Conservation (phyloP, 2,888 invertebrate species). For the Brenthis ino region DNA sequence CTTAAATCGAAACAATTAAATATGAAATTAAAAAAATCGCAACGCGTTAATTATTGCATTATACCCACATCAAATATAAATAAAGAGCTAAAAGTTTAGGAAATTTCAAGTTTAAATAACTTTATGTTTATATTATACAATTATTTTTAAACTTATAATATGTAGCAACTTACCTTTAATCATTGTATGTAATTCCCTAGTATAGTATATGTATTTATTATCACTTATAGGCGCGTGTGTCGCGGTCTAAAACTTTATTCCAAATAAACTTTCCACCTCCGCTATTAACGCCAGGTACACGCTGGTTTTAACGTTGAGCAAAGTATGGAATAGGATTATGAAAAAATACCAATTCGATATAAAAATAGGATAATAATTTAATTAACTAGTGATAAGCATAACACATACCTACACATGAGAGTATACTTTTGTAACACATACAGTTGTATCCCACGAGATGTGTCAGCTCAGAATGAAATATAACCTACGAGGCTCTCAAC, state of each 20-base stretch:
- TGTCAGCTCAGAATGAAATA: no score
- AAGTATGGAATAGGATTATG: constrained; percentile 39
- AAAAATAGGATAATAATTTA: no score
- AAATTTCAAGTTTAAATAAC: not conserved
- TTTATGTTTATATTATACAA: not conserved
- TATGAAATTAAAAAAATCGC: constrained; percentile 1
- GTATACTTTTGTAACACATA: no score
- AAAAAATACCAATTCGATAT: no score
- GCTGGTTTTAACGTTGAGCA: constrained; percentile 27
- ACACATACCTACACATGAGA: no score
- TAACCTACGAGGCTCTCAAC: no score
- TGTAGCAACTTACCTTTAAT: constrained; percentile 21
- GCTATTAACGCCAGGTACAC: constrained; percentile 46
- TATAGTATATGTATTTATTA: not conserved
- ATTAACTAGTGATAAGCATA: no score
- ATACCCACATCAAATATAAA: not conserved
- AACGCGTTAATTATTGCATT: not conserved
- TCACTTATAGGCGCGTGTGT: constrained; percentile 43
- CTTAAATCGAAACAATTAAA: no score
- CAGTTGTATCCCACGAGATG: no score
- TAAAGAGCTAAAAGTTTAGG: no score
- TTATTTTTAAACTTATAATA: not conserved
- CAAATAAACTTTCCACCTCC: constrained; percentile 52
- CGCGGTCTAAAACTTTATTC: constrained; percentile 43
- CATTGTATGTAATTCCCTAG: constrained; percentile 12